These are phyloP conservation scores for Paramormyrops kingsleyae DNA, from an alignment of 2,113 vertebrate species.

Conservation along the genomic window DNA sequence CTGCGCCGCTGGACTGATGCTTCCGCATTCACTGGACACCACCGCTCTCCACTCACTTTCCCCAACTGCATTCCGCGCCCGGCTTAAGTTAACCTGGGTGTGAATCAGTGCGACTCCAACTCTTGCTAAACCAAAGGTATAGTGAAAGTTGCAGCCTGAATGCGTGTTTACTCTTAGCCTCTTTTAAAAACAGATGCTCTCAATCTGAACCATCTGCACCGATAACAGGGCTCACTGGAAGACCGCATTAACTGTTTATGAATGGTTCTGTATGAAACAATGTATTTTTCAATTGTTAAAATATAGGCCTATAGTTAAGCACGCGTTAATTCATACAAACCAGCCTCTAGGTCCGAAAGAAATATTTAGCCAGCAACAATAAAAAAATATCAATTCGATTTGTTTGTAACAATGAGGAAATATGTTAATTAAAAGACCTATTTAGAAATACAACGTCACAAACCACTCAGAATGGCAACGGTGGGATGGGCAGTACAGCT, in stretches of 20 bases:
- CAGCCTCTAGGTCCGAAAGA: background rate
- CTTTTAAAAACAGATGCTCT: background rate
- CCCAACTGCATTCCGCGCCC: background rate
- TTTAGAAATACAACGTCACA: background rate
- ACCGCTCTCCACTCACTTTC: background rate
- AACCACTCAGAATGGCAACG: background rate
- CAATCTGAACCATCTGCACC: background rate
- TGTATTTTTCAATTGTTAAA: background rate
- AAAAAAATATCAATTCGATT: background rate
- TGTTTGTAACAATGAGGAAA: background rate
- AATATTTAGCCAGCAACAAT: background rate
- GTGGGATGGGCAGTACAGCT: background rate
- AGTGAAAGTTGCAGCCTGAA: background rate
- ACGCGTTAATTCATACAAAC: background rate
- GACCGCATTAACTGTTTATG: background rate
- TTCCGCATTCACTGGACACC: background rate
- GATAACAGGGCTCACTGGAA: background rate
- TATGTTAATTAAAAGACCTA: background rate
- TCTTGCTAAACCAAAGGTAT: background rate
- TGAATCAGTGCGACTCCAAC: background rate
- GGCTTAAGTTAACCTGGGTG: background rate
- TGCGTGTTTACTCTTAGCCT: background rate
- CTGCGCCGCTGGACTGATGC: background rate
- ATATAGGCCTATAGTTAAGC: background rate
- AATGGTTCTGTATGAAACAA: background rate